Conservation (phyloP, 2,113 vertebrate species). For the Lampris incognitus region DNA sequence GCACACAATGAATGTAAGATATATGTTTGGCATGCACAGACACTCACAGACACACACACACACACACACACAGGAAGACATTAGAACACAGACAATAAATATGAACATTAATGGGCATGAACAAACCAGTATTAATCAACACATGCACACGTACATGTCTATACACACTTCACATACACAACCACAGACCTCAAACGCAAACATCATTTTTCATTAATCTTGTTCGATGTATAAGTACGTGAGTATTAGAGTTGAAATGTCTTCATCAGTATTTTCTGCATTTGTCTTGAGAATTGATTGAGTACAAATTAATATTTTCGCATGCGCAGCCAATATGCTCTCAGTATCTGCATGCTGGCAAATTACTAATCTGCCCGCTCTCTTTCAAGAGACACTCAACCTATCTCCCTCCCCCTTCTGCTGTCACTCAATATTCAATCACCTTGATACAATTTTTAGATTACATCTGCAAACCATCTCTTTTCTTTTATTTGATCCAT, state of each 20-base stretch:
- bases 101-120: too few relatives aligned
- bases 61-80: too few relatives aligned
- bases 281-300: constrained; percentile 45
- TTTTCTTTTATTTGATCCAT: neutral
- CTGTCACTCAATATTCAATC: neutral
- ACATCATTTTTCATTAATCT: too few relatives aligned
- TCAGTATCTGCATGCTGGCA: constrained; percentile 61
- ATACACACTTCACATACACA: neutral
- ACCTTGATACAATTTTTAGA: neutral
- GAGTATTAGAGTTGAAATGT: neutral
- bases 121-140: neutral
- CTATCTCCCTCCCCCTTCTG: neutral
- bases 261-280: neutral
- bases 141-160: neutral
- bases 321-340: constrained; percentile 45
- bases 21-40: too few relatives aligned
- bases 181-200: too few relatives aligned
- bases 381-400: constrained; percentile 32
- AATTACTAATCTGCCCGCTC: constrained; percentile 48
- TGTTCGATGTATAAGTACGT: too few relatives aligned
- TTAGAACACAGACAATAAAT: too few relatives aligned
- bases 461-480: constrained; percentile 7
- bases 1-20: too few relatives aligned
- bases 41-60: too few relatives aligned
- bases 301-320: constrained; percentile 46